These are phyloP conservation scores for Entomyzon cyanotis DNA, from an alignment of 2,113 vertebrate genomes.

Conservation along the genomic window DNA sequence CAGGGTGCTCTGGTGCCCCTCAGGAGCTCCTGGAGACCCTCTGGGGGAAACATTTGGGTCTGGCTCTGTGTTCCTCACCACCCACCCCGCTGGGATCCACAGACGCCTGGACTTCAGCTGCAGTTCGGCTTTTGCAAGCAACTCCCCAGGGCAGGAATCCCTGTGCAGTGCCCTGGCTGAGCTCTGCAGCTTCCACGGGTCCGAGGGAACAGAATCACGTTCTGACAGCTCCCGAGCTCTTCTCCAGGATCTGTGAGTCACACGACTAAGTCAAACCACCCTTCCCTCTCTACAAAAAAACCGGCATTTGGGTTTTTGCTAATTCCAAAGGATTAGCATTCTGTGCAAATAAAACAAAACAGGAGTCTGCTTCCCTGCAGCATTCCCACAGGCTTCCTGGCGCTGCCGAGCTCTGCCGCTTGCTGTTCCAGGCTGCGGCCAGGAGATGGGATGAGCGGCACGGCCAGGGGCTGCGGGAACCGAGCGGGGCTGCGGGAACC, in stretches of 20 bases:
- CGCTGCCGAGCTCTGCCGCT: rapidly evolving
- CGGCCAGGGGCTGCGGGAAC: not conserved
- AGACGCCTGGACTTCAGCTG: rapidly evolving
- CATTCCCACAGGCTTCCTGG: rapidly evolving
- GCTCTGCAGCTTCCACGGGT: not conserved
- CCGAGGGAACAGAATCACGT: not conserved
- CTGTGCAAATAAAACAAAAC: rapidly evolving
- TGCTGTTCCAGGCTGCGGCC: not conserved
- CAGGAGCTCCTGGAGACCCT: not conserved
- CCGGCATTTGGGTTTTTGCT: not conserved
- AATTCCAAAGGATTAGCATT: not conserved
- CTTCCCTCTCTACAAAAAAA: too few relatives aligned
- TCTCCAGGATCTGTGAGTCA: not conserved
- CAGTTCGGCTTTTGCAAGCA: not conserved
- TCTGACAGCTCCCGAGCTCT: not conserved
- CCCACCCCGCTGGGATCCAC: rapidly evolving
- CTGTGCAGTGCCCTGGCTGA: not conserved
- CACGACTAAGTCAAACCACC: not conserved
- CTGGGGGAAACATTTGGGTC: rapidly evolving
- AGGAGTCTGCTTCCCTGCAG: rapidly evolving
- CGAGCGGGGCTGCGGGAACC: not conserved
- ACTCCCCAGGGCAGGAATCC: not conserved
- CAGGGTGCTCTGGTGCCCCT: not conserved
- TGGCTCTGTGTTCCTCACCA: not conserved
- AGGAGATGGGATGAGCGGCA: not conserved